Evolutionary conservation across 2,113 vertebrate species (phyloP).

Genomic region (Speoplatyrhinus poulsoni): DNA sequence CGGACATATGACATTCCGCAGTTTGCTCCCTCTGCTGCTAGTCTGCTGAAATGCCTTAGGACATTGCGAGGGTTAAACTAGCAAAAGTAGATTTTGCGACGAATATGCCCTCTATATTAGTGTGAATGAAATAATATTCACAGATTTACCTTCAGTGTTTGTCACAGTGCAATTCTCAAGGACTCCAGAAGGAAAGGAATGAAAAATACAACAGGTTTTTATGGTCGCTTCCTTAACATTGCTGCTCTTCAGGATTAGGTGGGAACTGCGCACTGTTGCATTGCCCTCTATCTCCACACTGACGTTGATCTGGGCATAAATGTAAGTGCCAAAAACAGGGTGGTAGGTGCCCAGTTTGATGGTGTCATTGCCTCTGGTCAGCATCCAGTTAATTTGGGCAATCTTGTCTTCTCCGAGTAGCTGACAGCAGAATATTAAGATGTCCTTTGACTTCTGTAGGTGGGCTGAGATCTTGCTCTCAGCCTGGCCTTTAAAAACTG

Average conservation of each 20-base stretch:
- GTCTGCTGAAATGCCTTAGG: too few species aligned
- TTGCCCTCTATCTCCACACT: constrained; percentile 21
- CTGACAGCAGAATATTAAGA: constrained; percentile 33
- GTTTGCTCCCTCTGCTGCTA: too few species aligned
- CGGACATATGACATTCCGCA: too few species aligned
- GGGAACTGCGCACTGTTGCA: constrained; percentile 6
- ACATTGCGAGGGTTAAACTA: too few species aligned
- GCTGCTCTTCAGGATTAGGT: constrained; percentile 19
- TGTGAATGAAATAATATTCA: background rate
- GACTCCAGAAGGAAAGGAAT: constrained; percentile 50
- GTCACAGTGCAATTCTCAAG: constrained; percentile 30
- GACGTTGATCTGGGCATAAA: constrained; percentile 2
- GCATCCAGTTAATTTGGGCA: constrained; percentile 54
- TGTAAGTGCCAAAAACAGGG: constrained; percentile 13
- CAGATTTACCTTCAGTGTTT: background rate
- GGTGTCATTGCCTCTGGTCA: constrained; percentile 13
- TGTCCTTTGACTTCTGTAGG: constrained; percentile 6
- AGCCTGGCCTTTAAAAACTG: constrained; percentile 3
- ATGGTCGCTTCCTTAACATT: constrained; percentile 8
- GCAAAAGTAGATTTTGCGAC: too few species aligned
- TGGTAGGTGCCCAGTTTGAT: constrained; percentile 44
- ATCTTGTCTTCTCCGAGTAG: constrained; percentile 26
- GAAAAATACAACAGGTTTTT: constrained; percentile 45
- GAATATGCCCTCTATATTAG: background rate
- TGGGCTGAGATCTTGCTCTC: constrained; percentile 32